Evolutionary conservation across 92 coral and sea anemone genomes (phyloP), one percentile per base, ranked within the genome.

Genomic region (Paramuricea clavata): DNA sequence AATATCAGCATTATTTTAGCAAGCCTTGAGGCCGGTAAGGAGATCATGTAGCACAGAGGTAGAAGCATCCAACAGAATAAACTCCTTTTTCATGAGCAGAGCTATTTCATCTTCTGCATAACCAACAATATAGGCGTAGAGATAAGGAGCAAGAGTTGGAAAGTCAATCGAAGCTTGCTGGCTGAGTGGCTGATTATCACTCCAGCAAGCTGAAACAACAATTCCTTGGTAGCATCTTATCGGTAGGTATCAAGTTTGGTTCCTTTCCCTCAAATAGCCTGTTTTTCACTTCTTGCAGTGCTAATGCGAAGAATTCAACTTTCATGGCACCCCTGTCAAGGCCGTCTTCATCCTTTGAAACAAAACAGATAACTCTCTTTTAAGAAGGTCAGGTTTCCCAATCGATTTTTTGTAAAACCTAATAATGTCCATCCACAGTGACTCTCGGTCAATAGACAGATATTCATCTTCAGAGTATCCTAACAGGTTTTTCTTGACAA

Each of bases 181-280:
- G 78, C 12, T 17, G 50, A 36, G 6, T 72, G 78, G n/a, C 82
- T 59, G 67, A 60, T 22, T 21, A 89, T 70, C 60, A 77, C 26
- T 31, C 92, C 88, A 31, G 85, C 88, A 13, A 89, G 69, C 27
- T 70, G 65, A 56, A 89, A 89, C 27, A 83, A 54, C 32, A 68
- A 12, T 16, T 22, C 33, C 59, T 83, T 89, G 28, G 88, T 83
- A 0, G 49, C 41, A 42, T 89, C 88, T 52, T 83, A n/a, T n/a
- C 83, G 23, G 76, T 67, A 1, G 92, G 85, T 15, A 89, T 50
- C 31, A 83, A 42, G n/a, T 83, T 49, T n/a, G 61, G 61, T 52
- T 31, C 71, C 52, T 83, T 50, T 22, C 88, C 92, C 21, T 65
- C 88, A 76, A 89, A 89, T 10, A 89, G 67, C 26, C 92, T 47